Evolutionary conservation across 2,113 vertebrate species (phyloP).

Genomic region (Seriola rivoliana): DNA sequence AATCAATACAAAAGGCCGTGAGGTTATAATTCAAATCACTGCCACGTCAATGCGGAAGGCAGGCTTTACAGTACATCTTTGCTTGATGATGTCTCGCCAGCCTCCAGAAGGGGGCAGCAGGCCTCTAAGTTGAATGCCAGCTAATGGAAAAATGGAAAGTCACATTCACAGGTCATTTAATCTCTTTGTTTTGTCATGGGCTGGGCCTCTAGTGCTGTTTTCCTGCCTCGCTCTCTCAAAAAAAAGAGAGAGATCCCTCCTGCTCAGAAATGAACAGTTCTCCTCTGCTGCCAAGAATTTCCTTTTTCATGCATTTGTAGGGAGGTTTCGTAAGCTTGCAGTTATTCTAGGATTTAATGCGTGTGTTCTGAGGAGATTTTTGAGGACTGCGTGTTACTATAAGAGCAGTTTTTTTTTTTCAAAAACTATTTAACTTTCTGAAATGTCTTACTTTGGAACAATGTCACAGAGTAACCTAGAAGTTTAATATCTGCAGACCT

Average conservation of each 20-base stretch:
- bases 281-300: conserved; percentile 68
- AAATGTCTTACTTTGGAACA: conserved; percentile 31
- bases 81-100: neutral
- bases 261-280: conserved; percentile 61
- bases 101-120: conserved; percentile 82
- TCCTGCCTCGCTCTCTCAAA: conserved; percentile 45
- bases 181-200: conserved; percentile 82
- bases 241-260: conserved; percentile 43
- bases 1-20: neutral
- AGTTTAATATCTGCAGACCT: conserved; percentile 61
- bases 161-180: conserved; percentile 85
- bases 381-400: conserved; percentile 19
- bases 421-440: conserved; percentile 32
- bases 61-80: neutral
- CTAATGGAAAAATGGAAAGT: conserved; percentile 69
- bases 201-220: conserved; percentile 74
- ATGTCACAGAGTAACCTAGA: conserved; percentile 39
- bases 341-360: conserved; percentile 65
- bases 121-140: conserved; percentile 59
- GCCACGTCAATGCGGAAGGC: neutral
- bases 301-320: conserved; percentile 50
- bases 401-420: conserved; percentile 28
- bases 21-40: neutral
- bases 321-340: conserved; percentile 45
- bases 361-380: conserved; percentile 52